These are phyloP conservation scores for Odocoileus virginianus DNA, from an alignment of 2,113 vertebrate genomes.

Conservation along the genomic window DNA sequence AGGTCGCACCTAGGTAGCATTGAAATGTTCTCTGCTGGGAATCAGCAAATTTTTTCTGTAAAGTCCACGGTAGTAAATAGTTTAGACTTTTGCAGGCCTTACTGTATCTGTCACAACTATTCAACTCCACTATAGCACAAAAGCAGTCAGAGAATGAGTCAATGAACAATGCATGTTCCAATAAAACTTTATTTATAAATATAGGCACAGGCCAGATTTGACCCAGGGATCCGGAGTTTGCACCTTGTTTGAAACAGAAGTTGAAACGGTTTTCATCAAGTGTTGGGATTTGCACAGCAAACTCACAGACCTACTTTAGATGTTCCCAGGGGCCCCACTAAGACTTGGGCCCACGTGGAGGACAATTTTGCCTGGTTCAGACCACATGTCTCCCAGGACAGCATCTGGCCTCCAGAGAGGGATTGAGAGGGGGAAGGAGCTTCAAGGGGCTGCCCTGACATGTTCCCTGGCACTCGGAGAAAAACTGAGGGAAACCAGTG, in stretches of 20 bases:
- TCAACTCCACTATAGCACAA: not conserved
- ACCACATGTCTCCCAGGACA: not conserved
- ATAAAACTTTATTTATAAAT: conserved; percentile 16
- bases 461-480: fast-evolving
- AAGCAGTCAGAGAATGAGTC: not conserved
- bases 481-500: not conserved
- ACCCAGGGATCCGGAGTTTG: fast-evolving
- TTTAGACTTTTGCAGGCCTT: not conserved
- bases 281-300: not conserved
- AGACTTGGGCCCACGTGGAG: not conserved
- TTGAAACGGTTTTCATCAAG: not conserved
- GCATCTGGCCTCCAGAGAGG: not conserved
- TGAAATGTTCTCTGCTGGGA: fast-evolving
- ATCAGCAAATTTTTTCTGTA: not conserved
- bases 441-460: fast-evolving
- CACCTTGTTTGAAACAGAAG: not conserved
- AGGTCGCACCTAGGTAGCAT: fast-evolving
- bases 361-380: not conserved
- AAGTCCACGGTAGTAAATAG: not conserved
- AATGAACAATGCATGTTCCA: not conserved
- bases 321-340: not conserved
- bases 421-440: not conserved
- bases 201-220: not conserved
- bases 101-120: not conserved
- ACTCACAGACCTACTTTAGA: not conserved